Evolutionary conservation across 2,888 invertebrate species (phyloP).

Genomic region (Acanthosoma haemorrhoidale): DNA sequence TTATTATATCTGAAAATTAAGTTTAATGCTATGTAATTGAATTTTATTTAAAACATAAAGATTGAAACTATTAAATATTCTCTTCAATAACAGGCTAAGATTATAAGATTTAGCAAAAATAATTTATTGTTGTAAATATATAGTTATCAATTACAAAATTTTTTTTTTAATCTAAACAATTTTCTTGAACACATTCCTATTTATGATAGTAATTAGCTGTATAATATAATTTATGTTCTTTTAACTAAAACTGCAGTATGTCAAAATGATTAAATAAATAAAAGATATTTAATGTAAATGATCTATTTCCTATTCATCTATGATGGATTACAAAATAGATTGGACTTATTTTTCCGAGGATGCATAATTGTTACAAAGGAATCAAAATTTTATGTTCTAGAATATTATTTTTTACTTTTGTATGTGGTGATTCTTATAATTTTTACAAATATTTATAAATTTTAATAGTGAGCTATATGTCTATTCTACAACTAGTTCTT

Average conservation of each 20-base stretch:
- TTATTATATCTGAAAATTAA: not conserved
- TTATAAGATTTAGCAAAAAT: too few species aligned
- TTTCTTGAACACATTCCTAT: too few species aligned
- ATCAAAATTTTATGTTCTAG: not conserved
- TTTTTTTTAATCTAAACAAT: too few species aligned
- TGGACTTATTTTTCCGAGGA: not conserved
- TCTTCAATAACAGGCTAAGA: not conserved
- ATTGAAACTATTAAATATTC: not conserved
- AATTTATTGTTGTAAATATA: too few species aligned
- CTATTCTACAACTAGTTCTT: not conserved
- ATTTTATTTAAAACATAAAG: not conserved
- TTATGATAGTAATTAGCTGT: too few species aligned
- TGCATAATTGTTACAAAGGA: not conserved
- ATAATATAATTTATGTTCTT: too few species aligned
- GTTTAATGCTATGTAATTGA: not conserved
- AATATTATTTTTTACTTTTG: not conserved
- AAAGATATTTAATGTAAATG: too few species aligned
- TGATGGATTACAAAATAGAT: too few species aligned
- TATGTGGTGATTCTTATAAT: conserved; percentile 3
- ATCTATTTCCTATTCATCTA: too few species aligned
- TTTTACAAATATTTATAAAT: not conserved
- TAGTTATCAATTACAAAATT: too few species aligned
- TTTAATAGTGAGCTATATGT: not conserved
- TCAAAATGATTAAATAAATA: too few species aligned
- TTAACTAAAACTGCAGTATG: too few species aligned